phyloP scores from a whole-genome alignment of 2,888 invertebrate genomes.

The Heliothis peltigera region DNA sequence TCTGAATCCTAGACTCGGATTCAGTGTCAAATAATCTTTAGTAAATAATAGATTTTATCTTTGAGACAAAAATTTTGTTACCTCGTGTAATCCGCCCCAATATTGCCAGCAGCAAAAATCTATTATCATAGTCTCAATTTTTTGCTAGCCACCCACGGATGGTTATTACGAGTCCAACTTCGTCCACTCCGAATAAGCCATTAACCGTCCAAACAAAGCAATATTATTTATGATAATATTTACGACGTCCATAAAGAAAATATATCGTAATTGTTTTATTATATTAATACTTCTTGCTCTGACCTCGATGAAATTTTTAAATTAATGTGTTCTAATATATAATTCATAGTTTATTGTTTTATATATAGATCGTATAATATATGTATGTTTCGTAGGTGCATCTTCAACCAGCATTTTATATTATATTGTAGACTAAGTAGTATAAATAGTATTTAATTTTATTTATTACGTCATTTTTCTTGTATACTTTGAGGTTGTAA shows the following conservation, averaged over 20 bases:
- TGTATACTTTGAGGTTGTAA: constrained; percentile 18
- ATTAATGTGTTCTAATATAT: constrained; percentile 29
- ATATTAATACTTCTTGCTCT: constrained; percentile 21
- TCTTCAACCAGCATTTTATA: no score
- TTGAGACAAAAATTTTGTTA: no score
- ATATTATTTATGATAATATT: constrained; percentile 49
- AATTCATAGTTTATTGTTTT: constrained; percentile 28
- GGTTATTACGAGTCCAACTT: constrained; percentile 37
- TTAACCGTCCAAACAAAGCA: constrained; percentile 45
- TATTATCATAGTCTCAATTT: constrained; percentile 21
- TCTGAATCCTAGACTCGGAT: no score
- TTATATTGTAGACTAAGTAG: no score
- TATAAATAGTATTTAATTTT: no score
- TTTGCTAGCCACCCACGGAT: constrained; percentile 22
- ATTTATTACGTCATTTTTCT: no score
- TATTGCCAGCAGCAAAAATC: constrained; percentile 22
- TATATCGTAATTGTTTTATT: constrained; percentile 49
- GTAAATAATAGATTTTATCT: no score
- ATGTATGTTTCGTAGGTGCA: no score
- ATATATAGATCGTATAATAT: no score
- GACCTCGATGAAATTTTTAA: constrained; percentile 14
- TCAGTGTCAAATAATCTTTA: no score
- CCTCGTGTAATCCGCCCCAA: constrained; percentile 16
- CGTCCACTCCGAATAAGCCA: constrained; percentile 35
- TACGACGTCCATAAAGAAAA: constrained; percentile 48